Base-by-base conservation (phyloP, 30 jellyfish, hydroid and myxozoan genomes). In the Cassiopea xamachana region DNA sequence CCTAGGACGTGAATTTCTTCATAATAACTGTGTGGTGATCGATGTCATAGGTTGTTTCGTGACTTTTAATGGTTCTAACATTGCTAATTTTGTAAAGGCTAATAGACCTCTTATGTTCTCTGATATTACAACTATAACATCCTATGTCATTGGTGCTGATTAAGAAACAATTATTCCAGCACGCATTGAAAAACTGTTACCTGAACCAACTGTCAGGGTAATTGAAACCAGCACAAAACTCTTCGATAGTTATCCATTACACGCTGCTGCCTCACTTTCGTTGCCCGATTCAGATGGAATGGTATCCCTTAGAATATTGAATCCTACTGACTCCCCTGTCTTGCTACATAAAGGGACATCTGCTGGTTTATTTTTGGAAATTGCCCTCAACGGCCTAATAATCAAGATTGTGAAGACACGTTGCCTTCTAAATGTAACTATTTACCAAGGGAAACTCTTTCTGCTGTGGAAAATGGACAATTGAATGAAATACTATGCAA, bases 81-180 rank as follows among this genome's bases (percentile, higher is more conserved):
- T 64, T 44, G 86, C 48, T 48, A 5, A 10, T 9, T 77, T 77
- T 47, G 17, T 64, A 9, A 9, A 18, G 48, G 86, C 46, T 77
- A 2, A 48, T 17, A 77, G 44, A 44, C 73, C 86, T 14, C 73
- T 55, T 69, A 12, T 48, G 43, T 69, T 77, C 18, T 14, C 86
- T n/a, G 73, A 77, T 15, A 74, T 77, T 77, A 46, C 19, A 17
- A 48, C 18, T 43, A 44, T 64, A 44, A 77, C 48, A 47, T n/a
- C 86, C 16, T 55, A n/a, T 15, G 86, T 77, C 17, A 77, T 77
- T 10, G 73, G 50, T 77, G 73, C 73, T 48, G 44, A 77, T 2
- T n/a, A 16, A 16, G 89, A 80, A 80, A 48, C 44, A n/a, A 15
- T 80, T 46, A 55, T 55, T 60, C 89, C 89, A 80, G 89, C 89